Conservation (phyloP, 2,113 vertebrate species). For the Antechinus flavipes region DNA sequence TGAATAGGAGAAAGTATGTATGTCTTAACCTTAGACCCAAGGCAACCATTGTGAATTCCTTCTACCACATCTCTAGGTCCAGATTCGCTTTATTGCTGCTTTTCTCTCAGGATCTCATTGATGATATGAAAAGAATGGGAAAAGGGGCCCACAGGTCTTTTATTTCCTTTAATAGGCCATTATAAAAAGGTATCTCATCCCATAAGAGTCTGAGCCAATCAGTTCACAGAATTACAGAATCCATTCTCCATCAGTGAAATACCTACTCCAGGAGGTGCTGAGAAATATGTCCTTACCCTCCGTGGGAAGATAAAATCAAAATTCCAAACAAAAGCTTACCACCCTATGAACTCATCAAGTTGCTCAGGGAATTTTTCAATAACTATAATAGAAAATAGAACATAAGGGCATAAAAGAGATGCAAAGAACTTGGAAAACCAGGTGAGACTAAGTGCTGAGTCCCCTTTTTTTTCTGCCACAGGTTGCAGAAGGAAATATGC, state of each 20-base stretch:
- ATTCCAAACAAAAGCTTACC: background rate
- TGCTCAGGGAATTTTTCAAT: background rate
- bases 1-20: background rate
- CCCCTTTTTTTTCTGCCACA: fast-evolving
- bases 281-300: background rate
- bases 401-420: background rate
- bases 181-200: background rate
- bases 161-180: background rate
- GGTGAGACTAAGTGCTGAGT: too few species aligned
- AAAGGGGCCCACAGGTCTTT: background rate
- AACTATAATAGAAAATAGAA: background rate
- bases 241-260: background rate
- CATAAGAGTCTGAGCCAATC: background rate
- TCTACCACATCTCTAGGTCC: background rate
- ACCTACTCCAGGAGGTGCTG: background rate
- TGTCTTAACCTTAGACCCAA: background rate
- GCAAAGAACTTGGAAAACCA: background rate
- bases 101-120: background rate
- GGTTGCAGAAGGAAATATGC: background rate
- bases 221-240: background rate
- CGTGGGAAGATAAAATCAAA: background rate
- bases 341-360: background rate
- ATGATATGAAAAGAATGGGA: background rate
- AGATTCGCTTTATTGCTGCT: background rate
- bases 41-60: background rate